phyloP scores from a whole-genome alignment of 2,113 vertebrate genomes.

The Vulpes ferrilata region DNA sequence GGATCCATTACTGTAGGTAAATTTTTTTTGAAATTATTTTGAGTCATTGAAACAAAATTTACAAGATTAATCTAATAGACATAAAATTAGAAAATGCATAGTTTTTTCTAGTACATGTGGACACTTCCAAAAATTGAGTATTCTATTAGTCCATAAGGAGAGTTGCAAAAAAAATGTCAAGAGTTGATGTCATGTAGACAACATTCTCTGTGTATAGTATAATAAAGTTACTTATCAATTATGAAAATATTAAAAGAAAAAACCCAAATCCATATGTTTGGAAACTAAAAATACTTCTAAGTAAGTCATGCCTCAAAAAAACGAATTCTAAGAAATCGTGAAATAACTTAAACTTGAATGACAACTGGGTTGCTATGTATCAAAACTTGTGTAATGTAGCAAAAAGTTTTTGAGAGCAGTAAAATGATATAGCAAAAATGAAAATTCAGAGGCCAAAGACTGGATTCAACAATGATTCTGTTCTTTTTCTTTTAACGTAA shows the following conservation, averaged over 20 bases:
- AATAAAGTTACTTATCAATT: background rate
- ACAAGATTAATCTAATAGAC: background rate
- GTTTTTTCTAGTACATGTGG: background rate
- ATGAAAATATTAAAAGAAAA: background rate
- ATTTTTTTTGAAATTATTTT: conserved; percentile 21
- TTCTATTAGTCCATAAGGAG: background rate
- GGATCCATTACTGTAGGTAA: background rate
- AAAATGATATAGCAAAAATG: background rate
- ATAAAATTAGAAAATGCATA: background rate
- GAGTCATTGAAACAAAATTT: conserved; percentile 4
- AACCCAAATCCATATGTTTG: background rate
- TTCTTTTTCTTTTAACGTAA: background rate
- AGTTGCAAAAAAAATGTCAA: background rate
- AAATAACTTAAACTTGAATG: background rate
- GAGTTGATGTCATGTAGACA: background rate
- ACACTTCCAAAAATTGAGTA: background rate
- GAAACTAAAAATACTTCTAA: background rate
- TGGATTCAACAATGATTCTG: background rate
- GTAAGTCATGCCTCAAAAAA: background rate
- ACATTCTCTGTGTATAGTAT: background rate
- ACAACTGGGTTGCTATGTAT: background rate
- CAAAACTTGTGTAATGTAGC: background rate
- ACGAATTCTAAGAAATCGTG: background rate
- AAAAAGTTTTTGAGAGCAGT: conserved; percentile 11
- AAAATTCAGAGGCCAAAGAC: background rate